Conservation (phyloP, 2,113 vertebrate genomes). For the Taxidea taxus region DNA sequence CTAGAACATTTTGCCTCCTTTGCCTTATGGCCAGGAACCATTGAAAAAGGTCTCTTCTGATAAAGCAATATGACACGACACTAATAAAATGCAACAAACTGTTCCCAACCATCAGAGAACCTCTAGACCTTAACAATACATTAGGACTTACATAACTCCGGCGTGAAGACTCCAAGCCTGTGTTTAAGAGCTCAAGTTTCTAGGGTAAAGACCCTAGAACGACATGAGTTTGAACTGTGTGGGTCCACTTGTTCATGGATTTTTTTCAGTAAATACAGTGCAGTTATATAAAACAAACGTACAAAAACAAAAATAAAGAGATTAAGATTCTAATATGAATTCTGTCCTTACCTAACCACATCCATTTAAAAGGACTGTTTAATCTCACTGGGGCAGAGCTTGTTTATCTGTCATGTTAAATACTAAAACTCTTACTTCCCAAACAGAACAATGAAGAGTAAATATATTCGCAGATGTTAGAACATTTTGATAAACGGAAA, state of each 20-base stretch:
- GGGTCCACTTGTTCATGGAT: not conserved
- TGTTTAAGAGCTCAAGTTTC: not conserved
- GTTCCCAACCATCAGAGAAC: not conserved
- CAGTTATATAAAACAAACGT: not conserved
- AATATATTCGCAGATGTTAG: not conserved
- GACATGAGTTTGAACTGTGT: not conserved
- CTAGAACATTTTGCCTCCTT: not conserved
- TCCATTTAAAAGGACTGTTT: not conserved
- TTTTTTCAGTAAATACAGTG: not conserved
- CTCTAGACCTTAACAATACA: not conserved
- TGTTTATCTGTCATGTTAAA: constrained; percentile 9
- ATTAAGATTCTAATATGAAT: not conserved
- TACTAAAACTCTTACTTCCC: not conserved
- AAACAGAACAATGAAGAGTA: not conserved
- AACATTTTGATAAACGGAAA: constrained; percentile 37
- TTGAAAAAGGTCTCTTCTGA: not conserved
- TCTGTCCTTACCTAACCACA: not conserved
- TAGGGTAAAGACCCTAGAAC: not conserved
- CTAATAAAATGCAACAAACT: not conserved
- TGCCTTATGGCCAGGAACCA: not conserved
- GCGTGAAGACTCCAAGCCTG: not conserved
- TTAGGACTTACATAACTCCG: not conserved
- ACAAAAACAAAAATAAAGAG: not conserved
- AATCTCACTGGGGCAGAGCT: not conserved
- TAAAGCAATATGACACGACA: not conserved